Conservation (phyloP, 1,140 invertebrate species). For the Cotesia typhae region DNA sequence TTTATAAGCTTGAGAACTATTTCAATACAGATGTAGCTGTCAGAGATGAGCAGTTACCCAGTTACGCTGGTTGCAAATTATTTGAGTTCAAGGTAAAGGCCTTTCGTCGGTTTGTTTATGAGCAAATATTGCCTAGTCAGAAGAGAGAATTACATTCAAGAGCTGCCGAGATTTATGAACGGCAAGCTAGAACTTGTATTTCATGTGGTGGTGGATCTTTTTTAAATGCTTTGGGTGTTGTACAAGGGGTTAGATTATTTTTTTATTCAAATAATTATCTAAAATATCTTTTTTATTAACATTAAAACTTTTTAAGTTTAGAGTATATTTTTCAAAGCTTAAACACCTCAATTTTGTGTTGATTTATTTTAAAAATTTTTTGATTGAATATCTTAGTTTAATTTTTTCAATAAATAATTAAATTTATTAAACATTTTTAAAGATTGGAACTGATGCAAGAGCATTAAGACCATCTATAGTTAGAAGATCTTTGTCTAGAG, state of each 20-base stretch:
- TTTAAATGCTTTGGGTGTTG: conserved; percentile 51
- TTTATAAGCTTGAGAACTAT: not conserved
- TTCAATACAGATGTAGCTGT: not conserved
- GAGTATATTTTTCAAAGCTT: too few species aligned
- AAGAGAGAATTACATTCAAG: conserved; percentile 61
- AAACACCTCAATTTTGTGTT: too few species aligned
- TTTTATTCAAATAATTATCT: not conserved
- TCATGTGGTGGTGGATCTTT: conserved; percentile 66
- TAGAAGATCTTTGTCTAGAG: not conserved
- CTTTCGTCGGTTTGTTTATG: conserved; percentile 64
- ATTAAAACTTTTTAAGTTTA: too few species aligned
- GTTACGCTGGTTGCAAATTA: conserved; percentile 67
- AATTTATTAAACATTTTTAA: not conserved
- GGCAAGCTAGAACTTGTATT: conserved; percentile 63
- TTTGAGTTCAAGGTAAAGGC: conserved; percentile 63
- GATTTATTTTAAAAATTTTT: too few species aligned
- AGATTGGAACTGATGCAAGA: conserved; percentile 4
- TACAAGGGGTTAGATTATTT: conserved; percentile 25
- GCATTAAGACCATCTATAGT: not conserved
- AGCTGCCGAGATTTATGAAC: conserved; percentile 59
- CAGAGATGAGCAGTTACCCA: conserved; percentile 48
- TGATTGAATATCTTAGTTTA: not conserved
- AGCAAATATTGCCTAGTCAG: conserved; percentile 63
- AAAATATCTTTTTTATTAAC: not conserved
- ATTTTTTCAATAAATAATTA: not conserved